Conservation (phyloP, 2,888 invertebrate genomes). For the Coelogynopora nodosa region DNA sequence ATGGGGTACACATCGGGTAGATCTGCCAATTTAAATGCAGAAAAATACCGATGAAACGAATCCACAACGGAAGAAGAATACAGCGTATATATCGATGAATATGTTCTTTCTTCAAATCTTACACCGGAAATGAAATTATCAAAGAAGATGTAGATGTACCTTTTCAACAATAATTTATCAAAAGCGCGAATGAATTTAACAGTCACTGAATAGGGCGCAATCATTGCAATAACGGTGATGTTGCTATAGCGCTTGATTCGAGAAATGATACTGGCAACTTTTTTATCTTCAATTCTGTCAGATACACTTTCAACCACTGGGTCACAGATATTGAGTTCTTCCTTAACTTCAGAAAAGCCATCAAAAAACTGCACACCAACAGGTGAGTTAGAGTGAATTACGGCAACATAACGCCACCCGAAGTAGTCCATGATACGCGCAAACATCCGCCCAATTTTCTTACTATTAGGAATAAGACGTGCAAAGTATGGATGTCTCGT, state of each 20-base stretch:
- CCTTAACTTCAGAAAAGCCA: neutral
- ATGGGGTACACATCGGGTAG: neutral
- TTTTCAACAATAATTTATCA: too few relatives aligned
- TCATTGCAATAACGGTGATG: neutral
- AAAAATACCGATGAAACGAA: neutral
- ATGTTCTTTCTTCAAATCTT: neutral
- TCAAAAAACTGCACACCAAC: slow-evolving; percentile 1
- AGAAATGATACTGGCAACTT: neutral
- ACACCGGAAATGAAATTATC: neutral
- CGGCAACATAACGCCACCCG: neutral
- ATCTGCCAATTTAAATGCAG: neutral
- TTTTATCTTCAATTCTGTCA: neutral
- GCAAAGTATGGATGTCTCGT: slow-evolving; percentile 32
- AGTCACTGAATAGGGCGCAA: too few relatives aligned
- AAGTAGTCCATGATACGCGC: neutral
- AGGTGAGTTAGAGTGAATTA: neutral
- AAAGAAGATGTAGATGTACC: neutral
- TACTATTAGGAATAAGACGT: neutral
- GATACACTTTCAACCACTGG: neutral
- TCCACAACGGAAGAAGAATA: neutral
- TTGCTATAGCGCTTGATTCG: neutral
- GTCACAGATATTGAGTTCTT: neutral
- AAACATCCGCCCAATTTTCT: neutral
- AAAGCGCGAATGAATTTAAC: too few relatives aligned
- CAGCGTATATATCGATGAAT: neutral